Conservation (phyloP, 2,797 vertebrate genomes). For the Australoheros facetus region DNA sequence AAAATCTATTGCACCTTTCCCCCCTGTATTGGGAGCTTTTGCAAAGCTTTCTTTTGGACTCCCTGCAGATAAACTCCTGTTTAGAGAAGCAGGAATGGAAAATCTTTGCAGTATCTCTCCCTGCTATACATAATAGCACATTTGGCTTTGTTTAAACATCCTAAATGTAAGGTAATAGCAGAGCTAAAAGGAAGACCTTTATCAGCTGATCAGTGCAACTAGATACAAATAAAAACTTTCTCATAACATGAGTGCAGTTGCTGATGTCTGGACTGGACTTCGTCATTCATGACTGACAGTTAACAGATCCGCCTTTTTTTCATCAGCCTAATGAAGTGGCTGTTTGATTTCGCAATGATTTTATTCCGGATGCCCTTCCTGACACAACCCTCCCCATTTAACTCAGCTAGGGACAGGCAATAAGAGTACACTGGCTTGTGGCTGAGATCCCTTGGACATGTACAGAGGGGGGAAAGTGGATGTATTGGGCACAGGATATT, state of each 20-base stretch:
- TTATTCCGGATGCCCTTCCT: background rate
- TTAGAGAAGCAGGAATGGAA: constrained; percentile 16
- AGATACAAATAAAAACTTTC: background rate
- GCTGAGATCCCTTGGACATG: too few relatives aligned
- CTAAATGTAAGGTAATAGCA: background rate
- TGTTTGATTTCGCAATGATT: background rate
- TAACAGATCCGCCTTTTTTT: background rate
- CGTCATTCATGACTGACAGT: background rate
- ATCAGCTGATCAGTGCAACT: background rate
- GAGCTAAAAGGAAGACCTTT: background rate
- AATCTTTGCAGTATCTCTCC: constrained; percentile 19
- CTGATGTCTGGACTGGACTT: background rate
- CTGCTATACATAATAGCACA: background rate
- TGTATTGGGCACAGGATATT: too few relatives aligned
- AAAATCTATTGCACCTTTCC: constrained; percentile 36
- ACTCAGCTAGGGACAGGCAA: background rate
- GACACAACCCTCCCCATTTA: background rate
- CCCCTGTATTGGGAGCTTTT: constrained; percentile 34
- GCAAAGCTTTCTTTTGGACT: constrained; percentile 27
- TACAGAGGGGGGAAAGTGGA: too few relatives aligned
- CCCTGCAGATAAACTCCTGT: background rate
- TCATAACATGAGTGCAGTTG: background rate
- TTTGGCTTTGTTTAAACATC: constrained; percentile 10
- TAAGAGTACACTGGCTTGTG: background rate
- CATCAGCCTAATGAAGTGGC: constrained; percentile 11